Conservation (phyloP, 2,888 invertebrate species). For the Lasioglossum calceatum region DNA sequence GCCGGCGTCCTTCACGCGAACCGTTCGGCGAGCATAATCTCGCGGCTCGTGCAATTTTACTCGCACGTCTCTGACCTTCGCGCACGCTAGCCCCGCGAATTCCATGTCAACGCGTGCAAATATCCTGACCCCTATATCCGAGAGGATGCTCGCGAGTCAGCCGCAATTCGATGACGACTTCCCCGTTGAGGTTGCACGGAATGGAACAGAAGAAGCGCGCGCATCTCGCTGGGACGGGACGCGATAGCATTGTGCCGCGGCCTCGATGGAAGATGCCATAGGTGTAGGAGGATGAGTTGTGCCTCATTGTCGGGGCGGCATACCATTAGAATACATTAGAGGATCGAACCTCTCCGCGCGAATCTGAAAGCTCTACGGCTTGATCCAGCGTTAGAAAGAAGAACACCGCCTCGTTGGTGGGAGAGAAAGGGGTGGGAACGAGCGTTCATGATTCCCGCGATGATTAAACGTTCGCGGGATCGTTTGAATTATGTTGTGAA, state of each 20-base stretch:
- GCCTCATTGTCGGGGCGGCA: conserved; percentile 84
- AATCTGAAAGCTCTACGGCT: neutral
- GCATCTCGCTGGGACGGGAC: conserved; percentile 44
- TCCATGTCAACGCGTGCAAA: conserved; percentile 64
- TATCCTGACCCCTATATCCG: conserved; percentile 32
- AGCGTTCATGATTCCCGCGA: conserved; percentile 63
- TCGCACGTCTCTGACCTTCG: conserved; percentile 53
- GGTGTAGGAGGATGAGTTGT: conserved; percentile 82
- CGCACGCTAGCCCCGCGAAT: conserved; percentile 44
- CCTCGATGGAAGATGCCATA: conserved; percentile 66
- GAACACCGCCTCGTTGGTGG: conserved; percentile 1
- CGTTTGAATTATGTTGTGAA: conserved; percentile 74
- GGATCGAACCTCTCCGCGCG: conserved; percentile 29
- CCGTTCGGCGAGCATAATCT: neutral
- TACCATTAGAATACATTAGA: conserved; percentile 83
- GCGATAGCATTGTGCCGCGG: conserved; percentile 64
- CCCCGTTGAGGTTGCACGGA: conserved; percentile 13
- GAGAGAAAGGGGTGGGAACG: conserved; percentile 55
- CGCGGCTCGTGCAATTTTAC: conserved; percentile 23
- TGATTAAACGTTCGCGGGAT: conserved; percentile 75
- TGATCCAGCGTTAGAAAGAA: conserved; percentile 55
- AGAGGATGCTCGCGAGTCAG: neutral
- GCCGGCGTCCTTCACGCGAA: neutral
- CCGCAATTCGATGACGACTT: neutral
- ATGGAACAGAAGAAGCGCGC: conserved; percentile 63